These are phyloP conservation scores for Hydractinia symbiolongicarpus DNA, from an alignment of 30 jellyfish, hydroid and myxozoan genomes.

Conservation along the genomic window DNA sequence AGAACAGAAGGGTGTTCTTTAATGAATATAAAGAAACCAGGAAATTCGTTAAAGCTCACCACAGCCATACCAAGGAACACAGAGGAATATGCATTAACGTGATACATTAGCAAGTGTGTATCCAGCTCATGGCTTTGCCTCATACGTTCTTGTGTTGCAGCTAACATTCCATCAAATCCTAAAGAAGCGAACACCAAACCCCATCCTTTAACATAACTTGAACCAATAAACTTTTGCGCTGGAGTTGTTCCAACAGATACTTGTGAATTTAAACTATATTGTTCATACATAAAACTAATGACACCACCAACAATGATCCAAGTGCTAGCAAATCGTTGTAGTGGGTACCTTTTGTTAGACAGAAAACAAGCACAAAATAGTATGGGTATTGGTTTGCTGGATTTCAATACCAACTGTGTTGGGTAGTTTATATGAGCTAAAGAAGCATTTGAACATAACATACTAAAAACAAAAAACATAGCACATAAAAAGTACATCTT, in stretches of 20 bases:
- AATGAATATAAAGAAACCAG: slow-evolving; percentile 23
- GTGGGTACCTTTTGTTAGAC: slow-evolving; percentile 16
- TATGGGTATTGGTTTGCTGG: slow-evolving; percentile 59
- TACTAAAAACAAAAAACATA: slow-evolving; percentile 30
- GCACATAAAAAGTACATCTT: slow-evolving; percentile 31
- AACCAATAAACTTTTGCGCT: not conserved
- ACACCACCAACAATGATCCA: slow-evolving; percentile 53
- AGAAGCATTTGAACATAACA: slow-evolving; percentile 56
- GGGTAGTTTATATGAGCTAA: slow-evolving; percentile 54
- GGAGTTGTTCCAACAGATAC: not conserved
- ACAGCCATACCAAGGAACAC: slow-evolving; percentile 30
- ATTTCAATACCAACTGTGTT: slow-evolving; percentile 61
- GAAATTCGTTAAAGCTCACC: slow-evolving; percentile 32
- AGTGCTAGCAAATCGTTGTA: slow-evolving; percentile 45
- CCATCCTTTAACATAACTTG: slow-evolving; percentile 16
- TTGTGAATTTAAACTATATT: not conserved
- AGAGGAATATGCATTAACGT: slow-evolving; percentile 46
- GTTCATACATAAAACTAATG: slow-evolving; percentile 47
- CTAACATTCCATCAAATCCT: slow-evolving; percentile 63
- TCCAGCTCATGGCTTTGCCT: slow-evolving; percentile 17
- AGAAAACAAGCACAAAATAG: slow-evolving; percentile 31
- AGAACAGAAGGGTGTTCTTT: not conserved
- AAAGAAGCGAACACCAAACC: slow-evolving; percentile 46
- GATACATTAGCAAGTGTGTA: slow-evolving; percentile 49
- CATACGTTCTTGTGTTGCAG: slow-evolving; percentile 47